Evolutionary conservation across 1,140 invertebrate genomes (phyloP).

Genomic region (Drosophila obscura): DNA sequence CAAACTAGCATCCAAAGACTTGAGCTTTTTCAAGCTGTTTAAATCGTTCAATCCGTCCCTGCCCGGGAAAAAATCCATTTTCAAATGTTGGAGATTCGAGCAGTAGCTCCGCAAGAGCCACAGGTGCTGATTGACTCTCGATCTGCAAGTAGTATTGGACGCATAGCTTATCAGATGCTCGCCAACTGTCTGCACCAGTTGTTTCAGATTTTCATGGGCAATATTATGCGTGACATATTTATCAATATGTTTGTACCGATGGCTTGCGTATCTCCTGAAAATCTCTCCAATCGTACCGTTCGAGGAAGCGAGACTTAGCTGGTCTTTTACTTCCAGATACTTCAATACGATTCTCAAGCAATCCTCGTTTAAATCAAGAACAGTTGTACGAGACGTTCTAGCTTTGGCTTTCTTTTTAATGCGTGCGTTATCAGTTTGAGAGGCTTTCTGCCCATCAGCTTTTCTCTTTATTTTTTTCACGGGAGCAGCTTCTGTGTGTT

Average conservation of each 20-base stretch:
- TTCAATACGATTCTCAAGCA: conserved; percentile 6
- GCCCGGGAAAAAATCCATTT: background rate
- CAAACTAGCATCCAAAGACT: background rate
- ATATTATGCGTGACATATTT: background rate
- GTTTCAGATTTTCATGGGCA: conserved; percentile 1
- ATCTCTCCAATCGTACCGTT: background rate
- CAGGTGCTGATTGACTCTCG: conserved; percentile 5
- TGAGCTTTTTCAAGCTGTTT: background rate
- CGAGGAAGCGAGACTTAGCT: background rate
- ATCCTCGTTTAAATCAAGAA: background rate
- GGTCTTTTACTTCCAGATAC: conserved; percentile 12
- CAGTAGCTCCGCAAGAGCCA: conserved; percentile 7
- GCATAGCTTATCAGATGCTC: conserved; percentile 20
- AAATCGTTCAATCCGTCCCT: no score
- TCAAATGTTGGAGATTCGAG: background rate
- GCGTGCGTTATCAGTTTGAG: no score
- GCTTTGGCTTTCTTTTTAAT: no score
- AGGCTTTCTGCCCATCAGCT: no score
- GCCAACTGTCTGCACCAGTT: conserved; percentile 15
- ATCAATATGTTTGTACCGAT: conserved; percentile 9
- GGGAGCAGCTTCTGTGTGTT: no score
- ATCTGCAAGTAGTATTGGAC: background rate
- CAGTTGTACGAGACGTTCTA: no score
- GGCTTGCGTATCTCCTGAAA: background rate
- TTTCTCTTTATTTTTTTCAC: no score